These are phyloP conservation scores for Lutjanus argentimaculatus DNA, from an alignment of 2,797 vertebrate species.

Conservation along the genomic window DNA sequence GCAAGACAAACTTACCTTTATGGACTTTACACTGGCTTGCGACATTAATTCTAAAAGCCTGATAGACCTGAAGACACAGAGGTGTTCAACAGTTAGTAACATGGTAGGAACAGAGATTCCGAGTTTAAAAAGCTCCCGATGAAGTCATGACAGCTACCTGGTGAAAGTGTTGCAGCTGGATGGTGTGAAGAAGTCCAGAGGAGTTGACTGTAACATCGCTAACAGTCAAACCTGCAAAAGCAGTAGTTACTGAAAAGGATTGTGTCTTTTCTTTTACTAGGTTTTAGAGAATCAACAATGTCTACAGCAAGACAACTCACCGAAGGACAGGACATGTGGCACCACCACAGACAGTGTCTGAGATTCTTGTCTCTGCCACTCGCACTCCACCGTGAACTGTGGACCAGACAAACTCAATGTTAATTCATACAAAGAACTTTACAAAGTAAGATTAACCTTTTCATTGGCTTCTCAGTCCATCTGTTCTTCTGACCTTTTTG, in stretches of 20 bases:
- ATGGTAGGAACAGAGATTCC: not conserved
- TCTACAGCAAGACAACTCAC: conserved; percentile 80
- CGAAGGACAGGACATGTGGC: conserved; percentile 92
- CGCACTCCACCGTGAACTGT: conserved; percentile 94
- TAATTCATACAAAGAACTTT: not conserved
- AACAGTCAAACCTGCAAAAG: conserved; percentile 87
- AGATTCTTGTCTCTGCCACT: conserved; percentile 91
- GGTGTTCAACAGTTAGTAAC: not conserved
- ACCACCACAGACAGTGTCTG: conserved; percentile 88
- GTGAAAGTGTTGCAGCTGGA: conserved; percentile 92
- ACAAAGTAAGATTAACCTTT: not conserved
- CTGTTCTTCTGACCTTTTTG: not conserved
- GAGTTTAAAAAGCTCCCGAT: not conserved
- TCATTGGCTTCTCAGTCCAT: not conserved
- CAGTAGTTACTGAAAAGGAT: conserved; percentile 1
- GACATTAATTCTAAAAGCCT: conserved; percentile 93
- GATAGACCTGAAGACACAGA: conserved; percentile 90
- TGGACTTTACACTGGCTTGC: conserved; percentile 88
- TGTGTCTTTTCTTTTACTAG: not conserved
- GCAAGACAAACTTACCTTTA: conserved; percentile 85
- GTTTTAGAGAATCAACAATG: not conserved
- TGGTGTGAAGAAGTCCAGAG: conserved; percentile 89
- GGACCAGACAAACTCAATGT: conserved; percentile 33
- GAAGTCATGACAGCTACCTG: conserved; percentile 81
- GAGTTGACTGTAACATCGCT: conserved; percentile 89